Evolutionary conservation across 2,113 vertebrate genomes (phyloP), one percentile per base, ranked within the genome.

Genomic region (Catagonus wagneri): DNA sequence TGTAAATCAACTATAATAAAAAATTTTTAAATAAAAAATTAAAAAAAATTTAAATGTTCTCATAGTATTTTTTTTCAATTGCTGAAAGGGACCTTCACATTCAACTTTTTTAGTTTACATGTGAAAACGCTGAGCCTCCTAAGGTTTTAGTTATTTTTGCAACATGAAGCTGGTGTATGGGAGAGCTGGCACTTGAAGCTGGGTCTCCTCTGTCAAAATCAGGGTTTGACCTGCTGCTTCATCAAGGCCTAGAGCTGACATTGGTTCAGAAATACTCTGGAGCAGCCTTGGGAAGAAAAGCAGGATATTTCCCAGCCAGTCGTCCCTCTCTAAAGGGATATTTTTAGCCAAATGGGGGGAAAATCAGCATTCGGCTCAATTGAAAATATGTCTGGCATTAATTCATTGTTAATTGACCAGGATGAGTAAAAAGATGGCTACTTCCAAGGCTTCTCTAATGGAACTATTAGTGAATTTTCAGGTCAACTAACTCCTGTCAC

Each of bases 381-480:
- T 95, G 96, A 96, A 97, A 97, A 97, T 94, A 93, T 0, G 78
- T 96, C 96, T 96, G 94, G 97, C 95, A 96, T 96, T 97, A 97
- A 97, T 96, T 96, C 90, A 95, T 85, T 96, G 97, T 94, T 97
- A 97, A 97, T 96, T 97, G 97, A 96, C 93, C 89, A 88, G 97
- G 97, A 94, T 97, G 97, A 93, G 93, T 92, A 93, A 95, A 92
- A 96, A 96, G 97, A 97, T 95, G 93, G 96, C 89, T 90, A 94
- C 95, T 98, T 96, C 96, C 96, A 96, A 96, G 96, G 96, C 94
- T 89, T 96, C 96, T 94, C 91, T 98, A 96, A 96, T 94, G 97
- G 97, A 97, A 97, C 97, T 94, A 97, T 98, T 97, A 98, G 97
- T 83, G 96, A 97, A 97, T 97, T 96, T 97, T 97, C 97, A 98